Evolutionary conservation across 2,113 vertebrate genomes (phyloP), one percentile per base, ranked within the genome.

Genomic region (Terrapene triunguis): DNA sequence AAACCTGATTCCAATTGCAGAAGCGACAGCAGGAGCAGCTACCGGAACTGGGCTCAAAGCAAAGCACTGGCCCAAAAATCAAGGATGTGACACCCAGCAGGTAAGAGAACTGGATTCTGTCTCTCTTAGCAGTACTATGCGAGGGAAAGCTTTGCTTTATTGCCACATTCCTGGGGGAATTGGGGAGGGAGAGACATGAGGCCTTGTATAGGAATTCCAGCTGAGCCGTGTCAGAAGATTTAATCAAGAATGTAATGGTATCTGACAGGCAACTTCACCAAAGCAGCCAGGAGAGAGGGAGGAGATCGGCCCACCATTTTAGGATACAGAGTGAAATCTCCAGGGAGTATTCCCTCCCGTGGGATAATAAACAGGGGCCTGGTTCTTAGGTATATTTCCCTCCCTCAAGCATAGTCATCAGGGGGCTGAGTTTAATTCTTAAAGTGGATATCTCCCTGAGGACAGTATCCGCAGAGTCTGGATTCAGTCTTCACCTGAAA

Each of bases 51-150:
- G 1, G 78, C 78, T 38, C 38, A 57, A 21, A 2, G 80, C 8
- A 38, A 59, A 69, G 47, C 19, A 81, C 55, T 44, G 35, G 50
- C 54, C 72, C 54, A 44, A 27, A 11, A 55, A 11, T 42, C 81
- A 21, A 83, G 78, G 25, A 95, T 89, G 95, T 79, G 88, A 94
- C 59, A 50, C 83, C 25, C 12, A 38, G 65, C 94, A 93, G 94
- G 94, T 96, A 95, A 92, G 89, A 69, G 57, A n/a, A 44, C 65
- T 14, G 29, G 50, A 53, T 24, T 57, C 62, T 21, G 10, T 24
- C 13, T 48, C 16, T 57, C 6, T 19, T 55, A 54, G 8, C 50
- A 35, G 65, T 29, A 19, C 19, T 51, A 48, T 16, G 9, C 16
- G 54, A 44, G 29, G 53, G 35, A 17, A 19, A 44, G 19, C 53